Evolutionary conservation across 2,888 invertebrate species (phyloP).

Genomic region (Oscheius myriophilus): DNA sequence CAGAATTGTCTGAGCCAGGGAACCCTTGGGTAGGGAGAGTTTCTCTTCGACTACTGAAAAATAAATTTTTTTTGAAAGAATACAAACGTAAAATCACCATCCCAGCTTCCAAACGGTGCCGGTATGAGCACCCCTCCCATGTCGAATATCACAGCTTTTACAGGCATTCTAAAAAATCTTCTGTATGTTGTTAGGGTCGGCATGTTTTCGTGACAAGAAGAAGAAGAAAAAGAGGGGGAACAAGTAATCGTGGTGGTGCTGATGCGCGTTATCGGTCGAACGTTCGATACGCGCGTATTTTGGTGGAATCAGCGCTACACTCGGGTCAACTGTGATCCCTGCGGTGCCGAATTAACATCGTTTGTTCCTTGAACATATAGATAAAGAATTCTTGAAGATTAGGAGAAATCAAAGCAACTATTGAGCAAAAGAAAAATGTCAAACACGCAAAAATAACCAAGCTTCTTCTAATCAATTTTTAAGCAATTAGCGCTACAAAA

Average conservation of each 20-base stretch:
- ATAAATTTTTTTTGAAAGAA: background rate
- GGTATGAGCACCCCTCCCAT: slow-evolving; percentile 74
- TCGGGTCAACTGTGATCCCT: slow-evolving; percentile 5
- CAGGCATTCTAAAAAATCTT: slow-evolving; percentile 25
- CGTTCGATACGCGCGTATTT: slow-evolving; percentile 21
- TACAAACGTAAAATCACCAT: slow-evolving; percentile 35
- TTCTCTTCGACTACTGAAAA: slow-evolving; percentile 67
- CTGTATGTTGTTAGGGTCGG: background rate
- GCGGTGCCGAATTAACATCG: background rate
- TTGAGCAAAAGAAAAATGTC: no score
- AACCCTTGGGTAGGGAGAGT: slow-evolving; percentile 64
- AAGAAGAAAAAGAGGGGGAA: no score
- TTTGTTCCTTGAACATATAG: no score
- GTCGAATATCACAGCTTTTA: slow-evolving; percentile 73
- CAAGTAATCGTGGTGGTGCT: background rate
- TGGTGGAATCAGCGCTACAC: slow-evolving; percentile 10
- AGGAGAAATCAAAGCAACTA: no score
- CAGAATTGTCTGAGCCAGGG: slow-evolving; percentile 69
- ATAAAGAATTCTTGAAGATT: no score
- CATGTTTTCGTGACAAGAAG: background rate
- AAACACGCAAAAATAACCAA: no score
- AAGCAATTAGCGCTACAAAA: no score
- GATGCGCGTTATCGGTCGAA: no score
- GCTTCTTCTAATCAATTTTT: no score
- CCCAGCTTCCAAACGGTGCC: slow-evolving; percentile 70